phyloP scores from a whole-genome alignment of 1,140 invertebrate genomes.

The Drosophila sp. region DNA sequence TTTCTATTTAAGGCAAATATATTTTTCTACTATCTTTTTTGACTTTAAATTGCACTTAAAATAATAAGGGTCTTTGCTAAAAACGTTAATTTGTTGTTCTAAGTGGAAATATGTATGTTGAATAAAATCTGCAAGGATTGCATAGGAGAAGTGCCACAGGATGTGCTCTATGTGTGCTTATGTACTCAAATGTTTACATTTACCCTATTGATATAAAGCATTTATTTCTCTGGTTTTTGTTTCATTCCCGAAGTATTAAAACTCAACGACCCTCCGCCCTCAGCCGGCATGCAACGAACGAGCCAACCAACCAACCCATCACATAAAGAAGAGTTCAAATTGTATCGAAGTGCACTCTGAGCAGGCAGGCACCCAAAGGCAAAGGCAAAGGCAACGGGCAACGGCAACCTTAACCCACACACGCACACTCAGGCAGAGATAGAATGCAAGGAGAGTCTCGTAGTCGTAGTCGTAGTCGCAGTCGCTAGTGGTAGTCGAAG shows the following conservation, averaged over 20 bases:
- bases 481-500: neutral
- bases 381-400: slow-evolving; percentile 6
- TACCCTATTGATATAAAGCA: neutral
- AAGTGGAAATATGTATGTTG: too few species aligned
- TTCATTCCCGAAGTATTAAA: neutral
- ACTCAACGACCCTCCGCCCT: neutral
- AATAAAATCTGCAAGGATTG: too few species aligned
- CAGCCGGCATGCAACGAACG: neutral
- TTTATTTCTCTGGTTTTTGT: neutral
- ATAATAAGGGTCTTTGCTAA: too few species aligned
- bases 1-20: too few species aligned
- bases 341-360: slow-evolving; percentile 63
- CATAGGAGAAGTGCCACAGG: too few species aligned
- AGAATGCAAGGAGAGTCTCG: slow-evolving; percentile 1
- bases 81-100: too few species aligned
- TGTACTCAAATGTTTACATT: neutral
- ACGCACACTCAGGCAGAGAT: neutral
- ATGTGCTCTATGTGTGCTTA: neutral
- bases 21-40: too few species aligned
- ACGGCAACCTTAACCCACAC: slow-evolving; percentile 32
- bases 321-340: slow-evolving; percentile 78
- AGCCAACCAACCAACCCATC: slow-evolving; percentile 17
- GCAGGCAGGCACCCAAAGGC: slow-evolving; percentile 35
- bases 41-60: too few species aligned
- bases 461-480: neutral